These are phyloP conservation scores for Bibio marci DNA, from an alignment of 2,888 invertebrate species.

Conservation along the genomic window DNA sequence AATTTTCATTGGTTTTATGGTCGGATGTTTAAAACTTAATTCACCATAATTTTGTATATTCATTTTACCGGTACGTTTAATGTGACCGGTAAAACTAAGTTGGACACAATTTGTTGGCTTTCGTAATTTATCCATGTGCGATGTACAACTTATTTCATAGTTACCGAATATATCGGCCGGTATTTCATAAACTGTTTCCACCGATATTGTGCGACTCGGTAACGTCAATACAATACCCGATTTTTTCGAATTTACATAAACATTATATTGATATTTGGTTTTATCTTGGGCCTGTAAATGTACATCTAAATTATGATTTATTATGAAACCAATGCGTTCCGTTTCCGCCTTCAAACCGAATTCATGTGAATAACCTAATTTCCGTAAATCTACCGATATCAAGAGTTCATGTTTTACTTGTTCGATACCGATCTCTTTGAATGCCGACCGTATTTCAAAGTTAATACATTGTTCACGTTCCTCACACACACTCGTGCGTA, in stretches of 20 bases:
- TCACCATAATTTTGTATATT: constrained; percentile 32
- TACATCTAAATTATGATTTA: constrained; percentile 52
- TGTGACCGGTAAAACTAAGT: constrained; percentile 35
- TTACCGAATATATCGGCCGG: constrained; percentile 36
- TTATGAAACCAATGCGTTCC: constrained; percentile 36
- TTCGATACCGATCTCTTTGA: constrained; percentile 16
- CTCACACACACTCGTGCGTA: constrained; percentile 55
- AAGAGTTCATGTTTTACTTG: constrained; percentile 42
- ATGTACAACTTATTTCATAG: constrained; percentile 40
- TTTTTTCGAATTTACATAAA: constrained; percentile 43
- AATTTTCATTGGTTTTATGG: constrained; percentile 34
- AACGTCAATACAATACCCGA: constrained; percentile 45
- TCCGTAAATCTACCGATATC: constrained; percentile 51
- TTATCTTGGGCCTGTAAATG: constrained; percentile 51
- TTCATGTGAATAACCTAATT: constrained; percentile 55
- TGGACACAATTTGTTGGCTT: constrained; percentile 51
- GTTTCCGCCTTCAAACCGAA: constrained; percentile 52
- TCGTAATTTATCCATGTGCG: constrained; percentile 54
- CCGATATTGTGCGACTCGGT: constrained; percentile 47
- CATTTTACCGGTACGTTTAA: constrained; percentile 31
- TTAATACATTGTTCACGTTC: constrained; percentile 64
- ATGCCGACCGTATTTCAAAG: constrained; percentile 33
- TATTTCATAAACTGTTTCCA: constrained; percentile 37
- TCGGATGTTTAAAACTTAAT: constrained; percentile 48
- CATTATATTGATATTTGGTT: constrained; percentile 51